Percentiles rank a stretch among this genome's conserved stretches.
phyloP scores from a whole-genome alignment of 2,888 invertebrate species.

The Stenodema calcarata region DNA sequence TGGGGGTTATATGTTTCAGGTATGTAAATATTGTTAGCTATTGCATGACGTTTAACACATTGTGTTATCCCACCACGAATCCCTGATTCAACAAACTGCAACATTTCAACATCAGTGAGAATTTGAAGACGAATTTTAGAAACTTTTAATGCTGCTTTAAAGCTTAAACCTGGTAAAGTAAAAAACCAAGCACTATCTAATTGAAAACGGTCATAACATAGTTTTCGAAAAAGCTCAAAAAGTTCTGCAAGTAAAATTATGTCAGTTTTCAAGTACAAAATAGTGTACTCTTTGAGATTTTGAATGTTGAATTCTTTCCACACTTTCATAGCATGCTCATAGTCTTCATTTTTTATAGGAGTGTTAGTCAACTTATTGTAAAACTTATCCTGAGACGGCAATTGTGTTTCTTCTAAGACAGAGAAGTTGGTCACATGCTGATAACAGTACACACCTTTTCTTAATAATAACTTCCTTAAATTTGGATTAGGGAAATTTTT shows the following conservation, averaged over 20 bases:
- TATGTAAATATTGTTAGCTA: constrained; percentile 5
- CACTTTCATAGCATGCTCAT: constrained; percentile 59
- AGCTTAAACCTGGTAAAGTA: constrained; percentile 42
- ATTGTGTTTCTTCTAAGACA: constrained; percentile 47
- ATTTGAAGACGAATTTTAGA: constrained; percentile 50
- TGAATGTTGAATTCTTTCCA: constrained; percentile 60
- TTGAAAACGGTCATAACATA: constrained; percentile 32
- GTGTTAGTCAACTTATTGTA: constrained; percentile 56
- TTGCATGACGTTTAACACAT: constrained; percentile 1
- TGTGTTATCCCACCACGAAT: constrained; percentile 44
- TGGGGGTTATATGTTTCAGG: not conserved
- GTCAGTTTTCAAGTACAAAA: constrained; percentile 47
- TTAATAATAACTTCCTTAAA: constrained; percentile 11
- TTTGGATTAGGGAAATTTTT: constrained; percentile 25
- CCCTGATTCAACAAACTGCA: constrained; percentile 51
- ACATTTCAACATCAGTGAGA: constrained; percentile 51
- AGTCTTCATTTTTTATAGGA: constrained; percentile 57
- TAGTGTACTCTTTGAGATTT: constrained; percentile 59
- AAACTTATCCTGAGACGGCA: constrained; percentile 57
- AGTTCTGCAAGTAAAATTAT: constrained; percentile 49
- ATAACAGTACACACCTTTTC: constrained; percentile 55
- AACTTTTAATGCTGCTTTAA: constrained; percentile 25
- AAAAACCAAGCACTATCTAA: constrained; percentile 50
- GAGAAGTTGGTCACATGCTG: constrained; percentile 54
- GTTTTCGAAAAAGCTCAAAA: constrained; percentile 51